phyloP scores from a whole-genome alignment of 2,888 invertebrate species.

The Empis livida region DNA sequence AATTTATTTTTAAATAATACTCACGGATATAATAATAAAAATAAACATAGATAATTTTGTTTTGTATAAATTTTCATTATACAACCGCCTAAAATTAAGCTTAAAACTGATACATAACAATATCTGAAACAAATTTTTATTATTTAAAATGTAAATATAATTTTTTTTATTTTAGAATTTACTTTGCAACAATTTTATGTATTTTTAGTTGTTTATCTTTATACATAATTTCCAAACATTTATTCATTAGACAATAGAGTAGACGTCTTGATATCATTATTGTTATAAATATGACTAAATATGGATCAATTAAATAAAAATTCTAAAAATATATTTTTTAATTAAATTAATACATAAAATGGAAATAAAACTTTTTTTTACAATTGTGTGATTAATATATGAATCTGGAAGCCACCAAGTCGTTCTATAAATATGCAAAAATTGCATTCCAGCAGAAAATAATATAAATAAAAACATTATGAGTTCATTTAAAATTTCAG shows the following conservation, averaged over 20 bases:
- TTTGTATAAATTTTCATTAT: conserved; percentile 59
- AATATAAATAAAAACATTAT: conserved; percentile 71
- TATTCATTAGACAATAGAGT: conserved; percentile 48
- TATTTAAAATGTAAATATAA: neutral
- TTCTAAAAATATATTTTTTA: conserved; percentile 36
- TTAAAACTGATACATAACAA: conserved; percentile 46
- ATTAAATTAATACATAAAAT: no score
- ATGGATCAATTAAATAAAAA: conserved; percentile 83
- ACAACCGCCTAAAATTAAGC: conserved; percentile 51
- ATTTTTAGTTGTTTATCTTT: conserved; percentile 32
- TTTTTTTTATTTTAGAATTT: conserved; percentile 9
- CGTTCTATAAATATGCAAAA: conserved; percentile 87
- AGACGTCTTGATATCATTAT: conserved; percentile 70
- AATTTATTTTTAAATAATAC: conserved; percentile 30
- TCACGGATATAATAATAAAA: conserved; percentile 85
- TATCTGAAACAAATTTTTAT: conserved; percentile 38
- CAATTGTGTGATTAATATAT: conserved; percentile 76
- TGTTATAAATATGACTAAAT: conserved; percentile 72
- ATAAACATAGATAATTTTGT: conserved; percentile 64
- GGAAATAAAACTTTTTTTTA: conserved; percentile 42
- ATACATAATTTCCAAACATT: conserved; percentile 38
- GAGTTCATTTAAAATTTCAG: conserved; percentile 72
- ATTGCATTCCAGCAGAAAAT: conserved; percentile 73
- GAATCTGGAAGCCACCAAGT: conserved; percentile 97
- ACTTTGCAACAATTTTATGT: conserved; percentile 21